Percentiles rank a stretch among this genome's conserved stretches.
Evolutionary conservation across 2,888 invertebrate species (phyloP).

Genomic region (Dioctria linearis): DNA sequence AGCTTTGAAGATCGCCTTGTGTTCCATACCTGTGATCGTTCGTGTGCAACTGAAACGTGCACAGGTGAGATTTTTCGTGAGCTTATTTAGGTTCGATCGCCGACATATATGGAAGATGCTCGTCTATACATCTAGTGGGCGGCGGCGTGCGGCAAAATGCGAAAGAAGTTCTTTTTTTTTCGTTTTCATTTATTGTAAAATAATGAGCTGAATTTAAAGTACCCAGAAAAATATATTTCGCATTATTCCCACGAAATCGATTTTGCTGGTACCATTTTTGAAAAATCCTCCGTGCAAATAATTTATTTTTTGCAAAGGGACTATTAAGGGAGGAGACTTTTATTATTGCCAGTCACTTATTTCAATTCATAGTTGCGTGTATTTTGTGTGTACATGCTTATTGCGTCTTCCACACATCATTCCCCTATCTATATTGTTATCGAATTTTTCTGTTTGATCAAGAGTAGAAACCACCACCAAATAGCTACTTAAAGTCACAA

Average conservation of each 20-base stretch:
- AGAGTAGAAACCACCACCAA: neutral
- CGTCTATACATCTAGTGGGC: neutral
- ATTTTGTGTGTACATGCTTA: no score
- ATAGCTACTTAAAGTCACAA: neutral
- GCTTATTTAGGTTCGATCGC: neutral
- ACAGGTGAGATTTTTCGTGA: slow-evolving; percentile 19
- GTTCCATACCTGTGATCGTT: slow-evolving; percentile 32
- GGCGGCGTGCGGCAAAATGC: neutral
- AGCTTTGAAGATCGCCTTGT: slow-evolving; percentile 27
- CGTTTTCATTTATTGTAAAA: neutral
- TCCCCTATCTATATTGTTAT: neutral
- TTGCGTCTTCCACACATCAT: no score
- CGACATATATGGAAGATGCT: neutral
- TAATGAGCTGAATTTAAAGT: neutral
- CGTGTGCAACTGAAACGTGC: slow-evolving; percentile 47
- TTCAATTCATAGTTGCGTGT: no score
- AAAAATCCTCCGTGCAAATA: no score
- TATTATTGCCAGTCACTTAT: neutral
- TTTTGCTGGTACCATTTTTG: neutral
- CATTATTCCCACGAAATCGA: neutral
- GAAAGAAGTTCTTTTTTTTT: neutral
- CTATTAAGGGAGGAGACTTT: neutral
- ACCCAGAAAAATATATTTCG: neutral
- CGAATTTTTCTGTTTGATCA: neutral
- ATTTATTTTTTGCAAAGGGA: no score